These are phyloP conservation scores for Drosophila novamexicana DNA, from an alignment of 1,140 invertebrate genomes.

Conservation along the genomic window DNA sequence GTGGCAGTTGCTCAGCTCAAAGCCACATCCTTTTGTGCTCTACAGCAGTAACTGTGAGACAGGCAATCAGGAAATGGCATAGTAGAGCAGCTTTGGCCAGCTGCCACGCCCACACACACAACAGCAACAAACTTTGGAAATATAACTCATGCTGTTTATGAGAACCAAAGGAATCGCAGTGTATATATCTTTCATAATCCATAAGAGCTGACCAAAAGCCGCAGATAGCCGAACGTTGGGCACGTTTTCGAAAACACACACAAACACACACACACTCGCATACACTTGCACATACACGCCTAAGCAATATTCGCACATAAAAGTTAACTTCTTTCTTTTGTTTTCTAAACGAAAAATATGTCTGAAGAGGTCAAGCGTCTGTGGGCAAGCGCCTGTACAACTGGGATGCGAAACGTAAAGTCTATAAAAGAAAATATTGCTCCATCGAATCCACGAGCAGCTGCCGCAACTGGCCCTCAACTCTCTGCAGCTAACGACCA, in stretches of 20 bases:
- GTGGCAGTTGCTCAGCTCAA: background rate
- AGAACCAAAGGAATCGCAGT: slow-evolving; percentile 3
- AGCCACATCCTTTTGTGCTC: background rate
- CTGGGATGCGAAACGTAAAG: slow-evolving; percentile 55
- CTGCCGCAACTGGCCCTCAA: slow-evolving; percentile 28
- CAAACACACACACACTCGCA: background rate
- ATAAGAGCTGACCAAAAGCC: slow-evolving; percentile 19
- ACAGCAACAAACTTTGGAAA: background rate
- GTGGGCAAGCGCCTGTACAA: slow-evolving; percentile 5
- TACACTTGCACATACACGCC: background rate
- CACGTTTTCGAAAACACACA: slow-evolving; percentile 29
- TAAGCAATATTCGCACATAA: slow-evolving; percentile 25
- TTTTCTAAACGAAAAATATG: slow-evolving; percentile 54
- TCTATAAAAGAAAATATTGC: slow-evolving; percentile 73
- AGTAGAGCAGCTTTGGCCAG: slow-evolving; percentile 18
- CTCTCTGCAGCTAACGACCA: slow-evolving; percentile 33
- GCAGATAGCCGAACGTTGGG: slow-evolving; percentile 18
- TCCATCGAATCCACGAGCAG: slow-evolving; percentile 38
- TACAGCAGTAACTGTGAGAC: background rate
- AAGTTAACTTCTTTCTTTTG: slow-evolving; percentile 43
- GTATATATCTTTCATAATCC: slow-evolving; percentile 33
- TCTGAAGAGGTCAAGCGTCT: slow-evolving; percentile 44
- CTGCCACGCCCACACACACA: background rate
- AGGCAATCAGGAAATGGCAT: slow-evolving; percentile 34
- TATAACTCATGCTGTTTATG: slow-evolving; percentile 29